Percentiles rank a stretch among this genome's conserved stretches.
phyloP scores from a whole-genome alignment of 1,140 invertebrate species.

The Drosophila virilis region DNA sequence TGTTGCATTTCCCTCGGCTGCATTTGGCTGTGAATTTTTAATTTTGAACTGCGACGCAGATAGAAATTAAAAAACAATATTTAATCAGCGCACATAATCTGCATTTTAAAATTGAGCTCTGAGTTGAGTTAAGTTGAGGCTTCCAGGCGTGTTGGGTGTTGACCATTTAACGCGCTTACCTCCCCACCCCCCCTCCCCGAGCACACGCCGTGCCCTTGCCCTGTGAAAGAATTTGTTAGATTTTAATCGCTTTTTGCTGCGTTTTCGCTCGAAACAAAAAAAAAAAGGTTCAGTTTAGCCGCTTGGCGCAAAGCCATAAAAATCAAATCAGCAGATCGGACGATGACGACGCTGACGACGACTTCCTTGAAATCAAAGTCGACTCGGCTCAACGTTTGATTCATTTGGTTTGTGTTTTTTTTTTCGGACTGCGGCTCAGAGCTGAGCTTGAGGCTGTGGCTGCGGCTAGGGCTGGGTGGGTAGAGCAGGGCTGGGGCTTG shows the following conservation, averaged over 20 bases:
- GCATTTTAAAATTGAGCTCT: conserved; percentile 69
- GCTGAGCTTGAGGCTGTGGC: neutral
- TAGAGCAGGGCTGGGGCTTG: conserved; percentile 43
- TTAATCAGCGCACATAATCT: conserved; percentile 82
- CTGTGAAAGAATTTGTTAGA: conserved; percentile 64
- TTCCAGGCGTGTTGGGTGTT: conserved; percentile 64
- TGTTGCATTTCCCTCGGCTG: conserved; percentile 48
- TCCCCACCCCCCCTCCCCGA: neutral
- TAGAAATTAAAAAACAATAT: conserved; percentile 81
- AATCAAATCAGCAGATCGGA: conserved; percentile 50
- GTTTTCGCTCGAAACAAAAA: conserved; percentile 44
- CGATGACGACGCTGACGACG: conserved; percentile 39
- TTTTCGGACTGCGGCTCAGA: conserved; percentile 6
- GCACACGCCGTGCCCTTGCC: conserved; percentile 1
- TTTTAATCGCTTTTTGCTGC: conserved; percentile 63
- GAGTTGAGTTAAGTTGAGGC: conserved; percentile 19
- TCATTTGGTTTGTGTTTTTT: conserved; percentile 44
- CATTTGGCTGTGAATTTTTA: conserved; percentile 71
- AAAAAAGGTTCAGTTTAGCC: conserved; percentile 38
- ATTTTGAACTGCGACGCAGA: conserved; percentile 51
- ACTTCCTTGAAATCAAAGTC: conserved; percentile 78
- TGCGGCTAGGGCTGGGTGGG: conserved; percentile 1
- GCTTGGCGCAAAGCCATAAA: conserved; percentile 33
- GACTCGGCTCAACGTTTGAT: conserved; percentile 44
- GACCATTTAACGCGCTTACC: conserved; percentile 72